These are phyloP conservation scores for Hydropsyche betteni DNA, from an alignment of 2,888 invertebrate species.

Conservation along the genomic window DNA sequence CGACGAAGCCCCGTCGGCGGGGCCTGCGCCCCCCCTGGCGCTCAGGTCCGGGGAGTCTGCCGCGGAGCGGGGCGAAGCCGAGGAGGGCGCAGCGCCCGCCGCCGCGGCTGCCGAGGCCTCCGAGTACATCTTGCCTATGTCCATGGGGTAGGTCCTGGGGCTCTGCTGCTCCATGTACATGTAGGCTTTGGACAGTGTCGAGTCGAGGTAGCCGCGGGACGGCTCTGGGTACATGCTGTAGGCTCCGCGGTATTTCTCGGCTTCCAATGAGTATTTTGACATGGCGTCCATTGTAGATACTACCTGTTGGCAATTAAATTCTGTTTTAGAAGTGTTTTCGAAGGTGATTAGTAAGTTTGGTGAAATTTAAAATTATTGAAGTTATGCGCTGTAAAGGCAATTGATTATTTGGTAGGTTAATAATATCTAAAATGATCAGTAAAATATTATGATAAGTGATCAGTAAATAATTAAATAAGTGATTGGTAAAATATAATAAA, in stretches of 20 bases:
- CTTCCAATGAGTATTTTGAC: conserved; percentile 79
- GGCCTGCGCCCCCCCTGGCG: conserved; percentile 61
- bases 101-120: conserved; percentile 70
- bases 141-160: conserved; percentile 67
- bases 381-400: no score
- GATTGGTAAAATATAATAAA: no score
- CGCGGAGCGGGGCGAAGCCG: conserved; percentile 62
- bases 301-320: conserved; percentile 62
- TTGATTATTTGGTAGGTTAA: no score
- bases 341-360: no score
- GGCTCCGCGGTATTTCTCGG: conserved; percentile 77
- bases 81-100: conserved; percentile 66
- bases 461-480: no score
- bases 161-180: conserved; percentile 77
- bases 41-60: conserved; percentile 68
- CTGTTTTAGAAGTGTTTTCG: no score
- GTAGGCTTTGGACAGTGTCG: conserved; percentile 78
- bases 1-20: conserved; percentile 64
- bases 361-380: no score
- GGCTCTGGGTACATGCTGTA: conserved; percentile 82
- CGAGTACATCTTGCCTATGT: conserved; percentile 74
- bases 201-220: conserved; percentile 76
- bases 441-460: no score
- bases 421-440: no score
- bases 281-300: conserved; percentile 80